Base-by-base conservation (phyloP, 2,888 invertebrate species). In the Pheosia gnoma region DNA sequence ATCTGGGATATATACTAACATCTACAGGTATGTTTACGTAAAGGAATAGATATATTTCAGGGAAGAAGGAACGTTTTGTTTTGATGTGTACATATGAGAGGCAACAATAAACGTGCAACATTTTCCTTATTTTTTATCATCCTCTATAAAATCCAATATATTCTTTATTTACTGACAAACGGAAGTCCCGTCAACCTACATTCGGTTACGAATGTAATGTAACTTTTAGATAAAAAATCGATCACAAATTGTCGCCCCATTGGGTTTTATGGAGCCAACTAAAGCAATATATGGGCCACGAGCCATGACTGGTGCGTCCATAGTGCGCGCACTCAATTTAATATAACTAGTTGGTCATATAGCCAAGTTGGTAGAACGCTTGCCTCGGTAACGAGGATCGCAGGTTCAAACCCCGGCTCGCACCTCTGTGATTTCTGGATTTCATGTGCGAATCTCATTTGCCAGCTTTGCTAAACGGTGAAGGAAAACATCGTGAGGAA, bases 121-220 rank as follows among this genome's bases (percentile, higher is more conserved):
- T 73, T 74, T 69, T 71, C 71, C 67, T 76, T 75, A 69, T 73
- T 61, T 71, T 74, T 75, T 66, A 67, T 69, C 63, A 71, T 68
- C 59, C 59, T 61, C 63, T 25, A 72, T 62, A 67, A 74, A 67
- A 66, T 65, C 67, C 63, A 71, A 75, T 74, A 75, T 25, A 25
- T 25, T 67, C 63, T 65, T 65, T 75, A 74, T 74, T 74, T 73
- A 57, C 62, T 62, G 58, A 64, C 60, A 63, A 68, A 66, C 60
- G 58, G 61, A 65, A 68, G 62, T 62, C 58, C 66, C 43, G 59
- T 72, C 64, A 59, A 61, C 60, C 58, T 62, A 63, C 51, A 47
- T 57, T 55, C 38, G 56, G 56, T 69, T 60, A 63, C 52, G 9
- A 57, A 61, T 37, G 52, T 65, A 62, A 57, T 49, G 58, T 59